These are phyloP conservation scores for Drosophila dunni DNA, from an alignment of 1,140 invertebrate species.

Conservation along the genomic window DNA sequence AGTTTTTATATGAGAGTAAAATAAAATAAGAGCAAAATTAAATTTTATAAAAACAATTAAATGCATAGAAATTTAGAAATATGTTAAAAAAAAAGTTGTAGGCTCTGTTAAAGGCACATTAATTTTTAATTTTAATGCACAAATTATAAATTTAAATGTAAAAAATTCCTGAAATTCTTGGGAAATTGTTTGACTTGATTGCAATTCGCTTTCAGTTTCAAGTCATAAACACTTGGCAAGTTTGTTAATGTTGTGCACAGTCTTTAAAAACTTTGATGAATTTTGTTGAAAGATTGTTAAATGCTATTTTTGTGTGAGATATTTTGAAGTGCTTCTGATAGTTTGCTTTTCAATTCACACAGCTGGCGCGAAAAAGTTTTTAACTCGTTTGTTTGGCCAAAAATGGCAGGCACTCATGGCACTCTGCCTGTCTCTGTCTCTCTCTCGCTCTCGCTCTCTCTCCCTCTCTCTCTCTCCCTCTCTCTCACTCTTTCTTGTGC, in stretches of 20 bases:
- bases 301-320: slow-evolving; percentile 1
- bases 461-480: not conserved
- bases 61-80: too few relatives aligned
- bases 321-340: slow-evolving; percentile 1
- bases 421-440: not conserved
- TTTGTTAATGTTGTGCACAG: not conserved
- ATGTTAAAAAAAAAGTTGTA: too few relatives aligned
- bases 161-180: too few relatives aligned
- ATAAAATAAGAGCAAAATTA: too few relatives aligned
- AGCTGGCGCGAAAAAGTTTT: slow-evolving; percentile 39
- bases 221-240: not conserved
- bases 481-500: not conserved
- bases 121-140: too few relatives aligned
- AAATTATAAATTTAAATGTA: too few relatives aligned
- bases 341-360: slow-evolving; percentile 36
- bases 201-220: too few relatives aligned
- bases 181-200: too few relatives aligned
- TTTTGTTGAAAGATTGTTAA: not conserved
- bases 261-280: not conserved
- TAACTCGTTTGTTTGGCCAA: slow-evolving; percentile 14
- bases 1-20: too few relatives aligned
- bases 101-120: too few relatives aligned
- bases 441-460: not conserved
- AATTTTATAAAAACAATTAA: too few relatives aligned
- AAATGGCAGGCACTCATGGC: slow-evolving; percentile 9